Base-by-base conservation (phyloP, 2,113 vertebrate species). In the Ptychochromis oligacanthus region DNA sequence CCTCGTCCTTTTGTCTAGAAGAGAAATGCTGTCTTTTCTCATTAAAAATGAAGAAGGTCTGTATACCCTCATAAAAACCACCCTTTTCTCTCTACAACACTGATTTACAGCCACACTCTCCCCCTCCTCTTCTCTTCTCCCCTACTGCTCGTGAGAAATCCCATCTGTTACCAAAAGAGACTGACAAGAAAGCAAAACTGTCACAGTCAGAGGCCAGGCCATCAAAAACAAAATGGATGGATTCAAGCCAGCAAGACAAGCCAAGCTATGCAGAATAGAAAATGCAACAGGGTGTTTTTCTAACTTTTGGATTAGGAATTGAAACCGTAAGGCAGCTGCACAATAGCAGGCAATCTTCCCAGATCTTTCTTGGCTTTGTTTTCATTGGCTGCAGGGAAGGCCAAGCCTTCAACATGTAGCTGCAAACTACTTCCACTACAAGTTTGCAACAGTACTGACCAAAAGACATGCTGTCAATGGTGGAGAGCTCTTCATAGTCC, bases 31-130 rank as follows among this genome's bases (percentile, higher is more conserved):
- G 84, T 88, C 87, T 87, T 90, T 92, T 91, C 90, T 94, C 88
- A 92, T 93, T 92, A 90, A 92, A 93, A 90, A 86, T 84, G 56
- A 88, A 84, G 72, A 85, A 67, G 88, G 87, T 91, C 77, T 91
- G 89, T 91, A 94, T 94, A 93, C 81, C 81, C 90, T 88, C 91
- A 93, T 94, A 91, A 94, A n/a, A 94, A 88, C 77, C 64, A 89
- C 65, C 34, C 74, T 7, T 85, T 92, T 89, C 91, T 85, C 88
- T 75, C 86, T 80, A 61, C 86, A 82, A 60, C 52, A 12, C 84
- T 87, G 91, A 93, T 93, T 93, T 93, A 94, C 77, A 82, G 65
- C 72, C 80, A 8, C 18, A 10, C 55, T 60, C 77, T 26, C 28
- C 79, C 79, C 79, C 62, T 58, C 62, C 64, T 57, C 22, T 28